Base-by-base conservation (phyloP, 2,888 invertebrate species). In the Odontocolon sp. region DNA sequence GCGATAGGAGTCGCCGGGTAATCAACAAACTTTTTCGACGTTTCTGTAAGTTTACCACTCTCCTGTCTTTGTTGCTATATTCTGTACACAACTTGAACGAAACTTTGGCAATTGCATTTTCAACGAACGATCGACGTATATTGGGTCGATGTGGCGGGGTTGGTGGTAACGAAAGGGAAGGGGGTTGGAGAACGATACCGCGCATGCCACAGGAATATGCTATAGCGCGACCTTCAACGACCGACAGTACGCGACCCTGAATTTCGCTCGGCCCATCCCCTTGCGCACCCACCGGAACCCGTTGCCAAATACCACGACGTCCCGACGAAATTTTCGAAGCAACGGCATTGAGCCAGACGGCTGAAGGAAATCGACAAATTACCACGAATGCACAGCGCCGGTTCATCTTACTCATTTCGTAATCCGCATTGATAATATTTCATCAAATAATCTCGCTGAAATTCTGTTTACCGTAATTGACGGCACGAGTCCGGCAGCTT, bases 201-300 rank as follows among this genome's bases (percentile, higher is more conserved):
- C 76, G 76, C 76, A 61, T 71, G 59, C 66, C 36, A 36, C 61
- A 47, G 8, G 33, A 16, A 18, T 9, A 31, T 61, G 14, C 11
- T 50, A 59, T 40, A 23, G 38, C 36, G 38, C 56, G 76, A 77
- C 76, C 71, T 77, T 77, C 56, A 71, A 71, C 56, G 71, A 77
- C 54, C 71, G 40, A 67, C 40, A 11, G 33, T 11, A 63, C 56
- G 42, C 77, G 71, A 77, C 72, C 77, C 63, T 72, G 71, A 77
- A 64, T 68, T 57, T 50, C 14, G 56, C 42, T 26, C 33, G 56
- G 71, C 57, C 72, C 50, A 40, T 61, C 54, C 18, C 16, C 28
- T 45, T 26, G 28, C 18, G 18, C 45, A 2, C 9, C 14, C 42
- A 36, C 50, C 40, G 36, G 11, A 47, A 64, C 14, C 14, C 21